phyloP scores from a whole-genome alignment of 1,140 invertebrate species.

The Drosophila nikananu region DNA sequence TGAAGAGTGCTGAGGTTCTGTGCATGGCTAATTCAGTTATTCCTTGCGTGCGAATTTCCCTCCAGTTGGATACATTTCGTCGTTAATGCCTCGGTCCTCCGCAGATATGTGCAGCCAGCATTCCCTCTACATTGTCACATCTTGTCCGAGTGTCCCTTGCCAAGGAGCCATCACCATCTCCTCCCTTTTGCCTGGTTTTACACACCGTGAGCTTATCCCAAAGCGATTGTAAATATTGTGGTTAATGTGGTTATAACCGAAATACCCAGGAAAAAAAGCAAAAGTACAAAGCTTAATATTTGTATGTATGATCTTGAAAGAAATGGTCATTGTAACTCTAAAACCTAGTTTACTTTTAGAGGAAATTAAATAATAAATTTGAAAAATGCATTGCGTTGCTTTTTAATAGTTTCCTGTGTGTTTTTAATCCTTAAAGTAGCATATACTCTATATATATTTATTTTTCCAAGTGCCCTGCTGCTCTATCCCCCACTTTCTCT shows the following conservation, averaged over 20 bases:
- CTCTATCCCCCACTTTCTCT: conserved; percentile 6
- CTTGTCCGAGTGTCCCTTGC: conserved; percentile 62
- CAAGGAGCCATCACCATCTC: conserved; percentile 27
- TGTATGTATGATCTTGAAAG: accelerated
- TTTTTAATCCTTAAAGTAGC: background rate
- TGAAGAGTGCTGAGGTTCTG: conserved; percentile 8
- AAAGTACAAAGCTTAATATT: background rate
- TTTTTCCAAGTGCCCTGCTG: conserved; percentile 2
- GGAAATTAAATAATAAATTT: background rate
- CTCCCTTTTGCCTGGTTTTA: background rate
- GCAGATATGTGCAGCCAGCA: conserved; percentile 30
- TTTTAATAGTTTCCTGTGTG: background rate
- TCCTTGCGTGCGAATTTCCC: conserved; percentile 16
- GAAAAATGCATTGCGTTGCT: background rate
- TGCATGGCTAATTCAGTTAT: conserved; percentile 69
- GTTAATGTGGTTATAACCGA: conserved; percentile 4
- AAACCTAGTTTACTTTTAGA: background rate
- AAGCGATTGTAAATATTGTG: conserved; percentile 9
- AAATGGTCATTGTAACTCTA: background rate
- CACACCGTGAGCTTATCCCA: conserved; percentile 15
- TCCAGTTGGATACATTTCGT: conserved; percentile 30
- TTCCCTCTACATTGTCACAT: conserved; percentile 58
- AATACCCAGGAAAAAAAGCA: background rate
- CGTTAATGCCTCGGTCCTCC: conserved; percentile 56
- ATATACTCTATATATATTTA: background rate